These are phyloP conservation scores for Tethea ocularis DNA, from an alignment of 2,888 invertebrate species.

Conservation along the genomic window DNA sequence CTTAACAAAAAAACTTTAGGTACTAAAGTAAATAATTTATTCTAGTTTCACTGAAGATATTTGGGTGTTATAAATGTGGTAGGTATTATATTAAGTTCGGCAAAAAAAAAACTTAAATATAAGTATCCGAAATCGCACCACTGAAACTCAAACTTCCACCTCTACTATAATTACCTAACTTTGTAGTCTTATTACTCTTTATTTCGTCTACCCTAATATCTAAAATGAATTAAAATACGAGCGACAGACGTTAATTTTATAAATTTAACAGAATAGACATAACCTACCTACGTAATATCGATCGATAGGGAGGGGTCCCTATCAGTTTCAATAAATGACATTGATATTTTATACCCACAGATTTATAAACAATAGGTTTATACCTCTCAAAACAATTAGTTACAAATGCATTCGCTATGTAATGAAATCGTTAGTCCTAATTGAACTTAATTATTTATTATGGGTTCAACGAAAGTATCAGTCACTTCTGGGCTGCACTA, in stretches of 20 bases:
- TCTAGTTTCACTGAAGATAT: too few species aligned
- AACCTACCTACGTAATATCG: not conserved
- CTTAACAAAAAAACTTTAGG: too few species aligned
- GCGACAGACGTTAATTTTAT: not conserved
- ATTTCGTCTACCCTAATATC: not conserved
- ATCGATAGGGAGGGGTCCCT: not conserved
- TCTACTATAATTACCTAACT: too few species aligned
- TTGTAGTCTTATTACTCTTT: not conserved
- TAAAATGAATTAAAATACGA: not conserved
- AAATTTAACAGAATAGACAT: not conserved
- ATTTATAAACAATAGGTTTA: too few species aligned
- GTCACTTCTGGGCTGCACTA: not conserved
- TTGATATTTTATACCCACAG: too few species aligned
- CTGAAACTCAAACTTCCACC: too few species aligned
- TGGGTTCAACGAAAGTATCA: not conserved
- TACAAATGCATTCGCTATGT: not conserved
- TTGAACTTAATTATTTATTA: not conserved
- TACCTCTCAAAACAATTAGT: not conserved
- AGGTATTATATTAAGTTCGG: too few species aligned
- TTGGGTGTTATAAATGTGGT: too few species aligned
- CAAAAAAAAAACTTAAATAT: too few species aligned
- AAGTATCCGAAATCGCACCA: too few species aligned
- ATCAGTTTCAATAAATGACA: not conserved
- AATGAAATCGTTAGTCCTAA: not conserved
- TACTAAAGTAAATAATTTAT: too few species aligned